Base-by-base conservation (phyloP, 2,113 vertebrate species). In the Hippolais icterina region DNA sequence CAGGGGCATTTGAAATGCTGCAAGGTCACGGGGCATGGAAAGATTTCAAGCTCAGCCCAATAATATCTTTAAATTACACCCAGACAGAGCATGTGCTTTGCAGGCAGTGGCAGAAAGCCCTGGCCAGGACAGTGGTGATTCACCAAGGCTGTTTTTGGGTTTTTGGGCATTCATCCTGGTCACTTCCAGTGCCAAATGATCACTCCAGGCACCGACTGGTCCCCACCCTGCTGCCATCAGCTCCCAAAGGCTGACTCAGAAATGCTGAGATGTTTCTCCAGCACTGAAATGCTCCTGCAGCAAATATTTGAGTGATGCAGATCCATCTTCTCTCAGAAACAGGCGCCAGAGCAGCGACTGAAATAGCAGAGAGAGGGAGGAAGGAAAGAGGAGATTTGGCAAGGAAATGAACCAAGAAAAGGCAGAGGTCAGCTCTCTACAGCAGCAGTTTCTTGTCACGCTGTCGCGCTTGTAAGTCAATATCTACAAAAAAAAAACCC, bases 231-330 rank as follows among this genome's bases (percentile, higher is more conserved):
- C n/a, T 23, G 44, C 39, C 68, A 27, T 0, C 1, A 1, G 25
- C 86, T 79, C 35, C 61, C 57, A 6, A 12, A 49, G 2, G 7
- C 81, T 83, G 82, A 7, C 82, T 91, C 82, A 41, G 4, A 16
- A 70, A 27, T 2, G 61, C 85, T 11, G 42, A 88, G 94, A 35
- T 0, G 2, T 37, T 71, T 12, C 59, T 33, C 31, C 79, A 69
- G 87, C 75, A 4, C 80, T 49, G 86, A 93, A 93, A 88, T 5
- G 71, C 64, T 95, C 88, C 89, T 39, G 54, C 92, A 96, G 91
- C 83, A 76, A 87, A 85, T 6, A 41, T 42, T 12, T 2, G 37
- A 86, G 68, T 0, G 35, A 39, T 70, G 56, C 60, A 63, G 74
- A 61, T 29, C 39, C 94, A 81, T 85, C 71, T 24, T 22, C 42